Percentiles rank a stretch among this genome's conserved stretches.
phyloP scores from a whole-genome alignment of 2,797 vertebrate genomes.

The Podarcis lilfordi region DNA sequence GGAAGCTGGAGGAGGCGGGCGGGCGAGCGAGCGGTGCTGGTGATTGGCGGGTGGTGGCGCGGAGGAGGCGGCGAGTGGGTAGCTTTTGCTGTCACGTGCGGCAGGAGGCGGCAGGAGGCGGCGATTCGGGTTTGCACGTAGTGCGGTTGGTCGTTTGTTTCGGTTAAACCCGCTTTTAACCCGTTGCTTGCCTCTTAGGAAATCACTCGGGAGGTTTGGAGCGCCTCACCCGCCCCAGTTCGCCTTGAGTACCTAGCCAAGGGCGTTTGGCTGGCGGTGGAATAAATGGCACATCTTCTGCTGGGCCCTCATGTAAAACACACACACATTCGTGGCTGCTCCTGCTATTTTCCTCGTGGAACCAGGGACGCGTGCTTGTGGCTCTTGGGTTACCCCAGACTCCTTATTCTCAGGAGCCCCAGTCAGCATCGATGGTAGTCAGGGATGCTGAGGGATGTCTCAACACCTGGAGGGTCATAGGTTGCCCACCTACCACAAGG shows the following conservation, averaged over 20 bases:
- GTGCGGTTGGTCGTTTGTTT: not conserved
- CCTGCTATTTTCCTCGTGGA: no score
- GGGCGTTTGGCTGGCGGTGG: not conserved
- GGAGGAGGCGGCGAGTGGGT: not conserved
- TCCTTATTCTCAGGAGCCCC: not conserved
- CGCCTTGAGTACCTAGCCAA: not conserved
- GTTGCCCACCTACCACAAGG: not conserved
- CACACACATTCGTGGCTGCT: not conserved
- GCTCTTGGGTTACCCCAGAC: not conserved
- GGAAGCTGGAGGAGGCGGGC: not conserved
- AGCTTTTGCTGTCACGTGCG: conserved; percentile 34
- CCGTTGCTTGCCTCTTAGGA: not conserved
- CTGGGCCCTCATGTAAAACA: not conserved
- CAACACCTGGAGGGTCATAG: not conserved
- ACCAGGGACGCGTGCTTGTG: not conserved
- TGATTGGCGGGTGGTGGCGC: conserved; percentile 58
- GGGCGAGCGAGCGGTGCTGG: not conserved
- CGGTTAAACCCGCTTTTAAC: no score
- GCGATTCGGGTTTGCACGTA: not conserved
- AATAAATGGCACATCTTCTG: no score
- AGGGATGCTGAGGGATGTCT: not conserved
- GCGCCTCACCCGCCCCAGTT: no score
- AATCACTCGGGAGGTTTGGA: not conserved
- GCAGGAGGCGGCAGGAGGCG: not conserved
- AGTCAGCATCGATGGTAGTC: not conserved